A percentile compares a stretch with the other conserved stretches of the same genome.
These are phyloP conservation scores for Lepidurus apus DNA, from an alignment of 1,140 invertebrate species.

Conservation along the genomic window DNA sequence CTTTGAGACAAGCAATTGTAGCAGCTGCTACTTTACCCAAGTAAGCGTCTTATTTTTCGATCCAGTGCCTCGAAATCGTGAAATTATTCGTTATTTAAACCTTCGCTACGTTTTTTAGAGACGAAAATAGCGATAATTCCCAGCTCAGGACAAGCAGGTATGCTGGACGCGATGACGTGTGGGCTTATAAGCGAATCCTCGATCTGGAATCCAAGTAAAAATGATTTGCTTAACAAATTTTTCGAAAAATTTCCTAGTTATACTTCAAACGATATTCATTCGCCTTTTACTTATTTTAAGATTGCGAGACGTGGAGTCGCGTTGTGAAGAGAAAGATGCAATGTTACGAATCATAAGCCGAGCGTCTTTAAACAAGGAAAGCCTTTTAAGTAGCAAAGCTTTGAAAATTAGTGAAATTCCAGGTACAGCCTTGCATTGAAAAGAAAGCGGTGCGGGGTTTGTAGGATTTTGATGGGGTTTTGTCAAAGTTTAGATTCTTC, in stretches of 20 bases:
- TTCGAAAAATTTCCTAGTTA: too few species aligned
- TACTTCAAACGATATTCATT: too few species aligned
- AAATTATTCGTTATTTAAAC: too few species aligned
- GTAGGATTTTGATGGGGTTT: constrained; percentile 27
- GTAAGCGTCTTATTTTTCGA: constrained; percentile 47
- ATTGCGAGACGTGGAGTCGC: constrained; percentile 79
- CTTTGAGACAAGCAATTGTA: constrained; percentile 72
- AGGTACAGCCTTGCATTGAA: constrained; percentile 28
- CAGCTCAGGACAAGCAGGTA: constrained; percentile 22
- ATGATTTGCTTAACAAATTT: not conserved
- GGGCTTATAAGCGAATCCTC: constrained; percentile 72
- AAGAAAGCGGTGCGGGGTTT: not conserved
- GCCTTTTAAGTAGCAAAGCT: constrained; percentile 38
- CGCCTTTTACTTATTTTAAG: constrained; percentile 46
- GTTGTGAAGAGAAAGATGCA: constrained; percentile 77
- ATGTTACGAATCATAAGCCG: constrained; percentile 71
- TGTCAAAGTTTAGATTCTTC: constrained; percentile 25
- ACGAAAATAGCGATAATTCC: constrained; percentile 10
- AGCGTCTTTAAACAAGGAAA: constrained; percentile 56
- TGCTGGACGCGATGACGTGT: constrained; percentile 65
- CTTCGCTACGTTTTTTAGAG: not conserved
- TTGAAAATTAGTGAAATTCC: constrained; percentile 38
- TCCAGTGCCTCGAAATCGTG: not conserved
- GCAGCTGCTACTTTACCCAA: constrained; percentile 78
- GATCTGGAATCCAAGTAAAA: constrained; percentile 70